phyloP scores from a whole-genome alignment of 2,797 vertebrate genomes.

The Parauchenoglanis ngamensis region DNA sequence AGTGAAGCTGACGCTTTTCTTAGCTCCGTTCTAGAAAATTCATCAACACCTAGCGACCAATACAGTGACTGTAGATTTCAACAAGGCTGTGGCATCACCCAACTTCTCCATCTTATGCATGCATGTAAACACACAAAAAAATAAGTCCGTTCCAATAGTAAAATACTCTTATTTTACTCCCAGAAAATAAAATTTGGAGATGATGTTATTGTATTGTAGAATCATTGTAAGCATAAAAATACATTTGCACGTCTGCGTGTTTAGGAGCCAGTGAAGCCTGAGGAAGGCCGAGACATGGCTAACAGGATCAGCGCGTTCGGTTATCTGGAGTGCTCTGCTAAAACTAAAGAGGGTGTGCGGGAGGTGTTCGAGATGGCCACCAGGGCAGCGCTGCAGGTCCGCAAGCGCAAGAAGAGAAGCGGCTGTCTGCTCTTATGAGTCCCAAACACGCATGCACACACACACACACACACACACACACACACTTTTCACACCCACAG shows the following conservation, averaged over 20 bases:
- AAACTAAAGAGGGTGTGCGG: constrained; percentile 95
- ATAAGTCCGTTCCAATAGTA: not conserved
- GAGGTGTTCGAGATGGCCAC: constrained; percentile 99
- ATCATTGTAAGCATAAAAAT: not conserved
- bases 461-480: too few species aligned
- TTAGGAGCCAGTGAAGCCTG: constrained; percentile 91
- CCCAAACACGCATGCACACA: not conserved
- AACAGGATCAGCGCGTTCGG: constrained; percentile 95
- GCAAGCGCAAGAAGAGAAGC: constrained; percentile 88
- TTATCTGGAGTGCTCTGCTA: constrained; percentile 96
- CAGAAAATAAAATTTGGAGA: too few species aligned
- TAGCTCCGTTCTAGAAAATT: not conserved
- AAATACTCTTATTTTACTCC: not conserved
- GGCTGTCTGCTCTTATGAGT: constrained; percentile 87
- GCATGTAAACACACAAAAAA: not conserved
- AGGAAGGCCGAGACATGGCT: constrained; percentile 96
- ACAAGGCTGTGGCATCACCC: not conserved
- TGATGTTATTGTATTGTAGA: too few species aligned
- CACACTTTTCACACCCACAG: constrained; percentile 27
- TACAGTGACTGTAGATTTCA: not conserved
- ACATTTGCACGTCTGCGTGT: constrained; percentile 22
- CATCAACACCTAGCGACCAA: not conserved
- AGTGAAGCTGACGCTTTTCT: not conserved
- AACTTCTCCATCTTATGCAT: not conserved
- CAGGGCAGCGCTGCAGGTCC: constrained; percentile 90